Evolutionary conservation across 2,888 invertebrate genomes (phyloP), one percentile per base, ranked within the genome.

Genomic region (Autographa gamma): DNA sequence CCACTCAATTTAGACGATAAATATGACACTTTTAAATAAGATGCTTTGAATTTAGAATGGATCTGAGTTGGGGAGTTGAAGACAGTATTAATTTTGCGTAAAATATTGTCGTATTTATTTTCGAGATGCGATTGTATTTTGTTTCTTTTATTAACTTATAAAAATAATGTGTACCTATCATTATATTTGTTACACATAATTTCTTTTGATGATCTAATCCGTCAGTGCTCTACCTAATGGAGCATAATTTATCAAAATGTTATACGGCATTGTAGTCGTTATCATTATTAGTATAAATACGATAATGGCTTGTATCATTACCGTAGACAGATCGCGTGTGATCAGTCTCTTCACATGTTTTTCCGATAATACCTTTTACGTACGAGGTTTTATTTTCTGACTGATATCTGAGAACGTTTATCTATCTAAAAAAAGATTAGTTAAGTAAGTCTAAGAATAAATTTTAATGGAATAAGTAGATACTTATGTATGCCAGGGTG

Each of bases 281-380:
- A 75, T 79, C 79, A 79, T 67, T 61, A 25, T 77, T 74, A 48
- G 73, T 52, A 71, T 80, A 81, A 73, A 79, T 81, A 72, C 68
- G 66, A 82, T 75, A 80, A 82, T 82, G 72, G 77, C 70, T 58
- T 80, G 60, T 66, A 76, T 72, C 77, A 73, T 82, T 80, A 79
- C 61, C 63, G 59, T 52, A 69, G 73, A 72, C 68, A 34, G 71
- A 66, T 82, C 73, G 72, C 78, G 66, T 75, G 69, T 56, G 72
- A 67, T 66, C 34, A 34, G 60, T 68, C 71, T 72, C 34, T 60
- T 34, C 67, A 48, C n/a, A 25, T 25, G 56, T 59, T 38, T 34
- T 59, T 70, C 59, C 38, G 60, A 43, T 62, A 9, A 63, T 71
- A 70, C 58, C 25, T 67, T 43, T 77, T 59, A 65, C 48, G 34